Percentiles rank a stretch among this genome's conserved stretches.
phyloP scores from a whole-genome alignment of 2,113 vertebrate genomes.

The Anoplopoma fimbria region DNA sequence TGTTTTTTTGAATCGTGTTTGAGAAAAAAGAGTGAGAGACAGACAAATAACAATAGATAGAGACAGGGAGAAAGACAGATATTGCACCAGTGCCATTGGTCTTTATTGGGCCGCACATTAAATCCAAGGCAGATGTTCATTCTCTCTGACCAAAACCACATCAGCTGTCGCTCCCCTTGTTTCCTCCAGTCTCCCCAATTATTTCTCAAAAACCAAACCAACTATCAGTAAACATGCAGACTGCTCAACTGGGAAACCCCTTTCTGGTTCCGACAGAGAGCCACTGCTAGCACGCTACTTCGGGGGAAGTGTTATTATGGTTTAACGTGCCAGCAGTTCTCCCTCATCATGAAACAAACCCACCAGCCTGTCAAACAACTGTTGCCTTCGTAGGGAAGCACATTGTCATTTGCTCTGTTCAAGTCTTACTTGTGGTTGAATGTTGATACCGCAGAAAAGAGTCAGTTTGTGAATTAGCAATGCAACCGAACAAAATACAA shows the following conservation, averaged over 20 bases:
- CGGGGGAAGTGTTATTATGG: constrained; percentile 73
- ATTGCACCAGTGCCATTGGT: constrained; percentile 48
- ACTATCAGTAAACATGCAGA: constrained; percentile 77
- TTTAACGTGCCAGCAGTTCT: constrained; percentile 77
- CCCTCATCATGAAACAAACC: constrained; percentile 75
- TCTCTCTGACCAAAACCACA: constrained; percentile 70
- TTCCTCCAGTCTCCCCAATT: constrained; percentile 66
- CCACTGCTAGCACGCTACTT: constrained; percentile 66
- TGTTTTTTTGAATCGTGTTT: constrained; percentile 19
- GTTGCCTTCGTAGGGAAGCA: constrained; percentile 52
- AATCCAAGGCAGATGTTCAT: constrained; percentile 82
- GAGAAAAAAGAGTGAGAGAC: constrained; percentile 16
- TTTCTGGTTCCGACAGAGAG: constrained; percentile 53
- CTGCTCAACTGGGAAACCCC: constrained; percentile 73
- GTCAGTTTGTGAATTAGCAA: constrained; percentile 60
- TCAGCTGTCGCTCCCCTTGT: constrained; percentile 79
- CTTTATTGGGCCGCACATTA: constrained; percentile 72
- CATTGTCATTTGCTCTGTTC: constrained; percentile 54
- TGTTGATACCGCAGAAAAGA: constrained; percentile 22
- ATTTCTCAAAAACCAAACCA: constrained; percentile 74
- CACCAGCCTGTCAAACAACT: constrained; percentile 78
- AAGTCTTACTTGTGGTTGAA: constrained; percentile 53
- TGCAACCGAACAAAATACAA: constrained; percentile 47
- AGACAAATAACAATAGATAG: constrained; percentile 38
- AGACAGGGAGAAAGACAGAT: constrained; percentile 49